A percentile compares a stretch with the other conserved stretches of the same genome.
phyloP scores from a whole-genome alignment of 2,113 vertebrate species.

The Peucedramus taeniatus region DNA sequence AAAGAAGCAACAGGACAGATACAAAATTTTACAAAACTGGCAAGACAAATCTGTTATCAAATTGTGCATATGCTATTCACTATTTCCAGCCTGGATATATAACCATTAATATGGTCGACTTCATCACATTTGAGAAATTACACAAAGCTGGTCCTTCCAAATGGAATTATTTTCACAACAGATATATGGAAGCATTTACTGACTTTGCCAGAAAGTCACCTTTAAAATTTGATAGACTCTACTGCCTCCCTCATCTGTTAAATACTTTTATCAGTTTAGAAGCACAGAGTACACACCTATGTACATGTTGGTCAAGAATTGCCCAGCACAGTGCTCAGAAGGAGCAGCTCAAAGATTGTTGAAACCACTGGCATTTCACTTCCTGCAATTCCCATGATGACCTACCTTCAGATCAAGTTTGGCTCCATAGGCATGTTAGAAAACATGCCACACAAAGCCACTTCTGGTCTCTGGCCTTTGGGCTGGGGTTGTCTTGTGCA shows the following conservation, averaged over 20 bases:
- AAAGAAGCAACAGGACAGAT: background rate
- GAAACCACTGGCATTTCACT: background rate
- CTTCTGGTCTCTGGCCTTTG: background rate
- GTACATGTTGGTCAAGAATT: background rate
- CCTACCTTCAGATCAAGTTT: background rate
- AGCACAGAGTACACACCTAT: background rate
- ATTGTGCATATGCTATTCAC: background rate
- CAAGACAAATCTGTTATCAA: slow-evolving; percentile 15
- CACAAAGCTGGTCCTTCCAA: background rate
- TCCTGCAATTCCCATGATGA: background rate
- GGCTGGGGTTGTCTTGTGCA: background rate
- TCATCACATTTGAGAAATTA: background rate
- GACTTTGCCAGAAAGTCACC: background rate
- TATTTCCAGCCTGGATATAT: background rate
- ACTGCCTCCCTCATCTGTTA: background rate
- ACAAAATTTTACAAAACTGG: slow-evolving; percentile 5
- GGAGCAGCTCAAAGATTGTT: background rate
- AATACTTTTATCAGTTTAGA: background rate
- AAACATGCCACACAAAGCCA: background rate
- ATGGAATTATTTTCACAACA: background rate
- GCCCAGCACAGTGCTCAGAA: background rate
- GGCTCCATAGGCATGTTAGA: fast-evolving
- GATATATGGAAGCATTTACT: background rate
- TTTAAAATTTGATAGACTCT: background rate
- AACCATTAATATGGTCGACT: background rate